Base-by-base conservation (phyloP, 2,888 invertebrate genomes). In the Hoplodrina blanda region DNA sequence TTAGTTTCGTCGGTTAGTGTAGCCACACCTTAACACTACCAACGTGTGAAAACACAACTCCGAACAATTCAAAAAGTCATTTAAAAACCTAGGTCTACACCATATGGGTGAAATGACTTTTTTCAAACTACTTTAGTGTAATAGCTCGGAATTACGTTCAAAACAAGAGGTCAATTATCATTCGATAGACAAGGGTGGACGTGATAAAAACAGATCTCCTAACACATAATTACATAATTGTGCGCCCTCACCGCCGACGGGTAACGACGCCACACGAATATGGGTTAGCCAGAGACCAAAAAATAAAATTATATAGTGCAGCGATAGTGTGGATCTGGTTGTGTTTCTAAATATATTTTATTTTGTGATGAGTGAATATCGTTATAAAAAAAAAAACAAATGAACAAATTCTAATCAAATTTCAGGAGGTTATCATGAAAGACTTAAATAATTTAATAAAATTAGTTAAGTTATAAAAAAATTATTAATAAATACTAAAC, bases 141-240 rank as follows among this genome's bases (percentile, higher is more conserved):
- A 94, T 90, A 86, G 91, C 86, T 91, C 90, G 81, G 88, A 92
- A 93, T 94, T 92, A 94, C 91, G 88, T 89, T 88, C 91, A 91
- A 93, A 94, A 94, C 93, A 93, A 94, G 94, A 92, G 92, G 87
- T 93, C 93, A 94, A 95, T 95, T 95, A 95, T 94, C 91, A 90
- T 91, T 88, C 89, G 88, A 95, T 95, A 95, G 95, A 95, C 95
- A 94, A 94, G 95, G 95, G 95, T 95, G 93, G 95, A 96, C 94
- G 95, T 95, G 96, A 95, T 96, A 96, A 96, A 95, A 96, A 95
- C 96, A 95, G 91, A 96, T 96, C 94, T 94, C 88, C 94, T 95
- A 95, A 95, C 95, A 95, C 95, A 89, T 96, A 96, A 96, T 96
- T 96, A 95, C 94, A 93, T 96, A 96, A 96, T 96, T 95, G 95